Percentiles rank a stretch among this genome's conserved stretches.
Evolutionary conservation across 2,888 invertebrate genomes (phyloP).

Genomic region (Pseudococcus longispinus): DNA sequence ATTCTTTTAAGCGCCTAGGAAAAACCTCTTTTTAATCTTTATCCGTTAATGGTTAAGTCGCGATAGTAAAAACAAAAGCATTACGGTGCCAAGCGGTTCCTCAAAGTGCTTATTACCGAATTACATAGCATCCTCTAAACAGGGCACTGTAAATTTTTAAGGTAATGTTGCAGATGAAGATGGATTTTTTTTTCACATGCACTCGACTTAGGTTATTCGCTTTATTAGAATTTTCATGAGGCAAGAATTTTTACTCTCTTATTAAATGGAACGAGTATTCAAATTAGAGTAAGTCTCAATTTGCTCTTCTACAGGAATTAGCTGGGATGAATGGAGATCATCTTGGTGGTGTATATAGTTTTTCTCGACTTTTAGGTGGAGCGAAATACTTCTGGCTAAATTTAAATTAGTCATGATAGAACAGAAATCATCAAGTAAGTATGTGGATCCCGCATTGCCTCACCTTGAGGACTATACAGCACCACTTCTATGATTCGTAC

Average conservation of each 20-base stretch:
- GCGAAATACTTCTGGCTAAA: too few relatives aligned
- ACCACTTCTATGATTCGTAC: too few relatives aligned
- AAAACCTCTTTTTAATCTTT: conserved; percentile 50
- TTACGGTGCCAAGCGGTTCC: conserved; percentile 15
- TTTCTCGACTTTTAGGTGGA: background rate
- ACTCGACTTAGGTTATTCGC: background rate
- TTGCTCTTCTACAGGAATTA: background rate
- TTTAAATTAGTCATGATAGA: too few relatives aligned
- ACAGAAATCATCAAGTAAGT: too few relatives aligned
- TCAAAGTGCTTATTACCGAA: conserved; percentile 45
- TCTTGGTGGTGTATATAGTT: background rate
- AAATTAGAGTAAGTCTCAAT: background rate
- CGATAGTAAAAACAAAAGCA: conserved; percentile 48
- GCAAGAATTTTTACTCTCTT: background rate
- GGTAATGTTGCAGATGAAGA: conserved; percentile 3
- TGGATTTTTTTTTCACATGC: conserved; percentile 16
- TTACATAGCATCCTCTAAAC: background rate
- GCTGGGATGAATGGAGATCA: background rate
- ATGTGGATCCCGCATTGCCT: too few relatives aligned
- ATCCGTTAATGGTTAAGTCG: conserved; percentile 52
- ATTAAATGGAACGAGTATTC: background rate
- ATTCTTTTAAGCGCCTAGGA: conserved; percentile 49
- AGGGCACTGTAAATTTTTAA: background rate
- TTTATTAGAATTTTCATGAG: background rate
- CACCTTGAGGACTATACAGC: too few relatives aligned